Percentiles rank a stretch among this genome's conserved stretches.
Conservation (phyloP, 23 tunicate genomes). For the Oikopleura dioica region DNA sequence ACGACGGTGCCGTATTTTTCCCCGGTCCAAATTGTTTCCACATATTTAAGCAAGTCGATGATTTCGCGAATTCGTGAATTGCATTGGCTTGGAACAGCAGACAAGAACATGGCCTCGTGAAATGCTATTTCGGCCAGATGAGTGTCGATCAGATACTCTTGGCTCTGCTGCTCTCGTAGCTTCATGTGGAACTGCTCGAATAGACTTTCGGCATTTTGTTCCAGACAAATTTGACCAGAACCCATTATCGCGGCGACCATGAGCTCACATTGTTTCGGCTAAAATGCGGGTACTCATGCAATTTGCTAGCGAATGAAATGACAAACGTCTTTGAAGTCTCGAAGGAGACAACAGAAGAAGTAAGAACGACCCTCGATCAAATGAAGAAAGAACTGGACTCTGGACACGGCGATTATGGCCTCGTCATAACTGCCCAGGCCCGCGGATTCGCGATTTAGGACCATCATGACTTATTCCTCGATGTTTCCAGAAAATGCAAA, state of each 20-base stretch:
- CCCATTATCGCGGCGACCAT: not conserved
- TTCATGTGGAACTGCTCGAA: not conserved
- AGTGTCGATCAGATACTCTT: not conserved
- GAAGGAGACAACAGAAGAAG: not conserved
- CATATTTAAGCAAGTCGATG: not conserved
- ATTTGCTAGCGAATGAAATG: not conserved
- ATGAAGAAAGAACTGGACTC: not conserved
- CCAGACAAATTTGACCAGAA: not conserved
- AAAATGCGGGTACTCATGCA: not conserved
- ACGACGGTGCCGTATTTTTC: not conserved
- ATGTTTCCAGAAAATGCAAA: not conserved
- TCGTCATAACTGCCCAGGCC: not conserved
- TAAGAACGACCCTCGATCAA: not conserved
- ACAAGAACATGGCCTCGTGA: not conserved
- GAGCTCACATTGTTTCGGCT: not conserved
- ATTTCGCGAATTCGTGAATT: not conserved
- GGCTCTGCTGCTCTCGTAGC: not conserved
- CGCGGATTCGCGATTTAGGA: not conserved
- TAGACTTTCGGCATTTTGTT: not conserved
- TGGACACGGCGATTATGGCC: not conserved
- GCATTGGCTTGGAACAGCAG: not conserved
- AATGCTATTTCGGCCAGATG: conserved; percentile 3
- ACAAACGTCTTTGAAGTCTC: not conserved
- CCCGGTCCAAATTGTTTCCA: not conserved
- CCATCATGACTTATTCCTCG: not conserved